Base-by-base conservation (phyloP, 1,140 invertebrate genomes). In the Pseudachorutes palmiensis region DNA sequence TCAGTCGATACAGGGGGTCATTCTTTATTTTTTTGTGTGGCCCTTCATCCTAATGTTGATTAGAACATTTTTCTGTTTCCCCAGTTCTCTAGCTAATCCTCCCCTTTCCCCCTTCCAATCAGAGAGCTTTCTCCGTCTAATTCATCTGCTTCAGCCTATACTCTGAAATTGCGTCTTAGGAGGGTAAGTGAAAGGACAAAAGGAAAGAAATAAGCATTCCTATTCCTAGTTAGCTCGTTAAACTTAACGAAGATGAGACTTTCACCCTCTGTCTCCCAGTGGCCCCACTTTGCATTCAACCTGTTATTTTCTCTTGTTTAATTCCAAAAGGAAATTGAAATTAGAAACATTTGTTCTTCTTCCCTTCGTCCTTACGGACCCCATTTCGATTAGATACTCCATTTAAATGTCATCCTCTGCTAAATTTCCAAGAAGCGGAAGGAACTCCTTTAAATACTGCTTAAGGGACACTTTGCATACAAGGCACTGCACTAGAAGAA, bases 11-110 rank as follows among this genome's bases (percentile, higher is more conserved):
- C 22, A 67, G 49, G 41, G 59, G 67, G 64, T 69, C 67, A 69
- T 69, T 69, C 65, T 69, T 69, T 62, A 19, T 41, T 41, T 19
- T 65, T n/a, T n/a, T n/a, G n/a, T n/a, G n/a, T n/a, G n/a, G n/a
- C 63, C 62, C 41, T 41, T 41, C 36, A 41, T 41, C 36, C 31
- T 32, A 68, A 68, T 68, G 61, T 68, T 68, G 67, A 68, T 68
- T 68, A 64, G 41, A 41, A 64, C 49, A 49, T 64, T 48, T 41
- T 62, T 62, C 61, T 62, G 0, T n/a, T n/a, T 26, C 26, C 32
- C 28, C 45, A 16, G 24, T 32, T 64, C 26, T 41, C 48, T 28
- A 5, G 26, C 2, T 9, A 1, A 24, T n/a, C 29, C 32, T 60
- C 31, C 28, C n/a, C n/a, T n/a, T n/a, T 31, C 9, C 31, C 33